Conservation (phyloP, 2,113 vertebrate genomes). For the Hemibagrus wyckioides region DNA sequence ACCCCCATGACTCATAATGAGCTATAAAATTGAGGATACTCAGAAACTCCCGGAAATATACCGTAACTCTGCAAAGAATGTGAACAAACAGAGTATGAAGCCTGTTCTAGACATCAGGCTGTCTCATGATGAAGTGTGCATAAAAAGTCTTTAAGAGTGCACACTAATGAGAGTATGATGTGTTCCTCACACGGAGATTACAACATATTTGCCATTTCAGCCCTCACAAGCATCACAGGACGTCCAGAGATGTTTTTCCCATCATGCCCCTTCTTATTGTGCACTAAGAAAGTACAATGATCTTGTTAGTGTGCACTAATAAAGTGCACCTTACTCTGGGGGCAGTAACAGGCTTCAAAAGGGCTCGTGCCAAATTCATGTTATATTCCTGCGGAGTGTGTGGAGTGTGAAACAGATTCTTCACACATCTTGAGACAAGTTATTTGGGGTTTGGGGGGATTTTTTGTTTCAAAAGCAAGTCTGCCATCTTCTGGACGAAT, state of each 20-base stretch:
- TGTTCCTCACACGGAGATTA: constrained; percentile 67
- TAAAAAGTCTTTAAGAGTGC: constrained; percentile 29
- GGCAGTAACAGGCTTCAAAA: background rate
- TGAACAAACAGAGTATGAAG: background rate
- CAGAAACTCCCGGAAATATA: background rate
- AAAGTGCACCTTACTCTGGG: constrained; percentile 8
- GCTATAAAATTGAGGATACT: background rate
- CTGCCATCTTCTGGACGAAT: constrained; percentile 71
- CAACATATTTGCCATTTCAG: constrained; percentile 63
- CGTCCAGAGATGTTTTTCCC: constrained; percentile 27
- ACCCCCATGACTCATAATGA: background rate
- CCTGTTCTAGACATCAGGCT: constrained; percentile 43
- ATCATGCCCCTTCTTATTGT: constrained; percentile 43
- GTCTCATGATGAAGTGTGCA: constrained; percentile 31
- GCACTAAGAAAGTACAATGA: background rate
- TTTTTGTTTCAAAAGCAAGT: constrained; percentile 57
- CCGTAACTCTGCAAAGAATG: constrained; percentile 1
- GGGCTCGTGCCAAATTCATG: background rate
- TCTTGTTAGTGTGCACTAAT: background rate
- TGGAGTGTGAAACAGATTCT: background rate
- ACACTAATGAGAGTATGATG: constrained; percentile 69
- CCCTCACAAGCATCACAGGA: constrained; percentile 55
- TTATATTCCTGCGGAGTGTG: background rate
- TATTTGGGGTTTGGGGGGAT: background rate
- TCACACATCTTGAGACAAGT: background rate